These are phyloP conservation scores for Emydocephalus ijimae DNA, from an alignment of 2,113 vertebrate species.

Conservation along the genomic window DNA sequence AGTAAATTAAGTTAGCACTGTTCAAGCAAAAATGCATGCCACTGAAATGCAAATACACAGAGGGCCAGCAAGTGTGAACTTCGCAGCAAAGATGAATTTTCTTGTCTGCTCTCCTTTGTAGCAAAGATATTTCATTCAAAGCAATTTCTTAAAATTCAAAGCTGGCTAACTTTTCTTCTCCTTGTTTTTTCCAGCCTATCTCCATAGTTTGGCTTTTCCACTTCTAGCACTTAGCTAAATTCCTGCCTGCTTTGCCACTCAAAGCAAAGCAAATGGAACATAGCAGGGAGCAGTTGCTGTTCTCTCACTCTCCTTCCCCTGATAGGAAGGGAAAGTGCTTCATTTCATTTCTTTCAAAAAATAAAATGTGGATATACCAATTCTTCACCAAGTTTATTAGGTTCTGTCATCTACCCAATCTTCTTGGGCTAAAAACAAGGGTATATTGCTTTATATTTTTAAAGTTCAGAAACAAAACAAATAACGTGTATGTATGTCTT, in stretches of 20 bases:
- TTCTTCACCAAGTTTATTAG: not conserved
- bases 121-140: not conserved
- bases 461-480: not conserved
- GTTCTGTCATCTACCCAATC: not conserved
- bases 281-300: not conserved
- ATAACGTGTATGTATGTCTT: not conserved
- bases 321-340: not conserved
- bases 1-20: not conserved
- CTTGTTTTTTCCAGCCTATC: not conserved
- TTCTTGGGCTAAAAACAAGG: not conserved
- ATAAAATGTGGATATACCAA: not conserved
- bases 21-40: not conserved
- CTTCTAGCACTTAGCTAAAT: not conserved
- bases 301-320: not conserved
- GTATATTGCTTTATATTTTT: not conserved
- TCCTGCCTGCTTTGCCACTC: not conserved
- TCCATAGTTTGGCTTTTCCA: not conserved
- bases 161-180: not conserved
- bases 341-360: not conserved
- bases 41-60: not conserved
- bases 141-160: not conserved
- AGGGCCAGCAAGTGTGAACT: not conserved
- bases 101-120: not conserved
- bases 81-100: not conserved
- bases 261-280: not conserved